phyloP scores from a whole-genome alignment of 2,113 vertebrate genomes.

The Theristicus caerulescens region DNA sequence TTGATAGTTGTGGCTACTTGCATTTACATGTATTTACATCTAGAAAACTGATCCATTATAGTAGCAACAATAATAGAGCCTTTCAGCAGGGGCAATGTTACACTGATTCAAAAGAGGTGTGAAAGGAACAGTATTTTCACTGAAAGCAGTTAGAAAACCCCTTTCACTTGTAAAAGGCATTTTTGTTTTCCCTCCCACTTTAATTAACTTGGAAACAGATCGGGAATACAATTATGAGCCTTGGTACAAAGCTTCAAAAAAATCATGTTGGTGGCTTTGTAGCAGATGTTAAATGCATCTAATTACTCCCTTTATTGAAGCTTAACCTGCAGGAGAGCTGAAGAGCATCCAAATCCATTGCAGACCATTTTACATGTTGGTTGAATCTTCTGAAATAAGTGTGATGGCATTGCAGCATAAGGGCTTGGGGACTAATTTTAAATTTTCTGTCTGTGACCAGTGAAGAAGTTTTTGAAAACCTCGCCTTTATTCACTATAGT shows the following conservation, averaged over 20 bases:
- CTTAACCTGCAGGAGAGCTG: constrained; percentile 26
- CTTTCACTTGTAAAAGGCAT: not conserved
- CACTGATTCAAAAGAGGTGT: not conserved
- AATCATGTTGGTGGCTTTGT: constrained; percentile 10
- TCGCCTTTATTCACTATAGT: not conserved
- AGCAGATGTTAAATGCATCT: constrained; percentile 39
- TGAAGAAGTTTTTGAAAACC: not conserved
- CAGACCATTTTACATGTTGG: not conserved
- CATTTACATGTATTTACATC: not conserved
- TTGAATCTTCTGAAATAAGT: not conserved
- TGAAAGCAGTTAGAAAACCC: not conserved
- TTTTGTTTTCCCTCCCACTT: constrained; percentile 23
- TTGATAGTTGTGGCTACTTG: not conserved
- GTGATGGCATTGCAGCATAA: not conserved
- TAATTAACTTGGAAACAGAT: constrained; percentile 31
- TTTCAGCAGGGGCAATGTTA: not conserved
- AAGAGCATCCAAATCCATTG: constrained; percentile 14
- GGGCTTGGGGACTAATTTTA: not conserved
- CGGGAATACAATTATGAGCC: not conserved
- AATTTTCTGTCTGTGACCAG: not conserved
- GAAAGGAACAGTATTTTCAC: not conserved
- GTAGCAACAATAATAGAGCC: not conserved
- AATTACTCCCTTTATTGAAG: constrained; percentile 23
- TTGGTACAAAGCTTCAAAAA: constrained; percentile 29
- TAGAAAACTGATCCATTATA: not conserved